These are phyloP conservation scores for Nothura maculosa DNA, from an alignment of 2,797 vertebrate genomes.

Conservation along the genomic window DNA sequence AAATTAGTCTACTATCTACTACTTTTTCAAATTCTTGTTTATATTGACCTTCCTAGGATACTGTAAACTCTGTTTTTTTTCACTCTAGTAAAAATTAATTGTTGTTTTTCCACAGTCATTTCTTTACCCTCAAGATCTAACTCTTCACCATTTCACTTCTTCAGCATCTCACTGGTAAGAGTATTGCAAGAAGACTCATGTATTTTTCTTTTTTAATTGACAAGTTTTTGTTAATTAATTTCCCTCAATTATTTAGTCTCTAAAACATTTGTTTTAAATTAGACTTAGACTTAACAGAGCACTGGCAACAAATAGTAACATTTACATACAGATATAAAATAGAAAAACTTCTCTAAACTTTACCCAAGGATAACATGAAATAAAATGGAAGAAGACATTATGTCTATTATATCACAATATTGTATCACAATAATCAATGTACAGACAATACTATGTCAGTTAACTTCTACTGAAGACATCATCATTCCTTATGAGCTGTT, in stretches of 20 bases:
- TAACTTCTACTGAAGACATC: background rate
- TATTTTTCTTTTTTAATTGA: background rate
- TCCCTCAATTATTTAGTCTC: background rate
- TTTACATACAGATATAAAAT: background rate
- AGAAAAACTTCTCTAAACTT: background rate
- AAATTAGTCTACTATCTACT: background rate
- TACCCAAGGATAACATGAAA: background rate
- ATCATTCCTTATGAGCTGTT: background rate
- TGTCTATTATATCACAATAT: too few species aligned
- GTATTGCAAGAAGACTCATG: background rate
- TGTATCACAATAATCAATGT: background rate
- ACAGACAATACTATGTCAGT: background rate
- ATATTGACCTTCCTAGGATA: background rate
- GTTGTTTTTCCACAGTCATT: background rate
- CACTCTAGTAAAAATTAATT: background rate
- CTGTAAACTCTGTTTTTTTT: background rate
- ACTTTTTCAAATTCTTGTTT: background rate
- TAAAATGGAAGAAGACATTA: rapidly evolving
- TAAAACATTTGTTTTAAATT: background rate
- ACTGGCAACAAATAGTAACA: background rate
- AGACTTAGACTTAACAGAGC: background rate
- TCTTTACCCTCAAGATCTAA: background rate
- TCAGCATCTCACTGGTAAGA: background rate
- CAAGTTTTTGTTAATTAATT: background rate
- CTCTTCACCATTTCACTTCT: background rate